These are phyloP conservation scores for Caenorhabditis plicata DNA, from an alignment of 2,888 invertebrate species.

Conservation along the genomic window DNA sequence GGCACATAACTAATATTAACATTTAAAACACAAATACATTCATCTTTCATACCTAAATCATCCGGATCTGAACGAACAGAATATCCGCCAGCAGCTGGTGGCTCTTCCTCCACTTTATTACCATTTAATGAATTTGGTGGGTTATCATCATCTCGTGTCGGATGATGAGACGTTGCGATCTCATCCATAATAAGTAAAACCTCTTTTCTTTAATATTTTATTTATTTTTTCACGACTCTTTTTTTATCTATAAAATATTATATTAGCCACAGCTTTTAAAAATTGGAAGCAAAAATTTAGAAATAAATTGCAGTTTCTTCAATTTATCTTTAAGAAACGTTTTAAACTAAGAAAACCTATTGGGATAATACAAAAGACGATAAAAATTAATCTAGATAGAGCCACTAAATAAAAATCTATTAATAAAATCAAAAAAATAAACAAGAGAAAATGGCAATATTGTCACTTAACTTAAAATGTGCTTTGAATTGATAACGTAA, in stretches of 20 bases:
- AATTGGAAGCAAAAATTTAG: no score
- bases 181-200: neutral
- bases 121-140: conserved; percentile 7
- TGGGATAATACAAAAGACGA: neutral
- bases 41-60: conserved; percentile 17
- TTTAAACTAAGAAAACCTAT: neutral
- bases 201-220: neutral
- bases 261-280: no score
- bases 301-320: no score
- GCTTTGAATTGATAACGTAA: no score
- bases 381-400: no score
- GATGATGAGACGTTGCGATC: conserved; percentile 13
- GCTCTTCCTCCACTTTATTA: neutral
- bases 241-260: no score
- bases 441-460: no score
- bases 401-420: no score
- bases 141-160: conserved; percentile 8
- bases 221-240: no score
- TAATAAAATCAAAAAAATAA: no score
- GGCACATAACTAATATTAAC: conserved; percentile 80
- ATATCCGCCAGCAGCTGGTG: neutral
- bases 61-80: conserved; percentile 14
- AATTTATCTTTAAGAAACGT: no score
- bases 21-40: neutral
- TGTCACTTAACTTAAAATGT: no score